Evolutionary conservation across 2,113 vertebrate genomes (phyloP), one percentile per base, ranked within the genome.

Genomic region (Eulacestoma nigropectus): DNA sequence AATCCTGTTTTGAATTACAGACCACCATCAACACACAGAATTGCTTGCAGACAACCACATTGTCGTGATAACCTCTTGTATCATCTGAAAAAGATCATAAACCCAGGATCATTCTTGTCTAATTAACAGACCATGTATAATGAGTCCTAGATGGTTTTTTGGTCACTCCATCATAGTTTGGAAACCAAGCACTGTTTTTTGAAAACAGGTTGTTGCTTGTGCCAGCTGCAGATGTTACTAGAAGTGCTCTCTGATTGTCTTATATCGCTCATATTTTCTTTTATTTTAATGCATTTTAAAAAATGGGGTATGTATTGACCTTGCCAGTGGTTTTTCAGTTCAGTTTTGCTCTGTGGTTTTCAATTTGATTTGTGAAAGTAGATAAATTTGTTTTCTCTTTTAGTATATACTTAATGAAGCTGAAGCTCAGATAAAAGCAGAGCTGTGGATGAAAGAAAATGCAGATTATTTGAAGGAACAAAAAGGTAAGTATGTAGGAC

Each of bases 361-460:
- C 41, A 67, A 32, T 57, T 52, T 88, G 77, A 78, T 94, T 94
- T 92, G 89, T 93, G 65, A 93, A 96, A 57, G 63, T 30, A 82
- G 73, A 62, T 89, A 64, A 89, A 92, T 76, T 92, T 95, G 37
- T 87, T 94, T 96, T 92, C 53, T 67, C 60, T 92, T 79, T 49
- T 95, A 99, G 99, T 99, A 99, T 91, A 99, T 99, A 91, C 98
- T 99, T 77, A 98, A 98, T 3, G 99, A 99, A 69, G 94, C 98
- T 2, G 99, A 99, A 96, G 97, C 99, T 84, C 97, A 99, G 25
- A 97, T 99, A 87, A 99, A 99, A 98, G 99, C 99, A 4, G 99
- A 99, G 69, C 97, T 99, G 50, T 99, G 99, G 99, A 99, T 99
- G 98, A 98, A 98, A 74, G 98, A 99, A 94, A 99, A 99, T 46